These are phyloP conservation scores for Piprites chloris DNA, from an alignment of 2,113 vertebrate genomes.

Conservation along the genomic window DNA sequence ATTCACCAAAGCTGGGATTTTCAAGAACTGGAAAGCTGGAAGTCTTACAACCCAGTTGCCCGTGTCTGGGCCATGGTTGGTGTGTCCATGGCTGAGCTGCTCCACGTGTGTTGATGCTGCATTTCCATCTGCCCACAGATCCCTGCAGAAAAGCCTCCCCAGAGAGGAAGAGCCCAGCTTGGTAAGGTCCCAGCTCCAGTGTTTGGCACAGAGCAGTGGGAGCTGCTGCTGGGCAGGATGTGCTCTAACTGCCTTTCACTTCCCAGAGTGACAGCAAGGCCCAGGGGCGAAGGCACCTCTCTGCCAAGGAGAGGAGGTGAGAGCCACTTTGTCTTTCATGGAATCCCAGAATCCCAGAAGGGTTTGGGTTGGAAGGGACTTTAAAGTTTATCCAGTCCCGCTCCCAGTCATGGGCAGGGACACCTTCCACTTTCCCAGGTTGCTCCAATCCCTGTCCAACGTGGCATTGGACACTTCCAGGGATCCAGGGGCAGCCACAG, in stretches of 20 bases:
- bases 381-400: background rate
- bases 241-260: background rate
- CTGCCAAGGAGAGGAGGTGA: conserved; percentile 94
- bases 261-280: conserved; percentile 76
- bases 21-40: background rate
- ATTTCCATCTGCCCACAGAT: conserved; percentile 46
- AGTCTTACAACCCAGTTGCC: accelerated
- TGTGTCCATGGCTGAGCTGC: background rate
- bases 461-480: background rate
- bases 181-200: conserved; percentile 66
- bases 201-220: background rate
- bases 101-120: accelerated
- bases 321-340: background rate
- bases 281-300: conserved; percentile 85
- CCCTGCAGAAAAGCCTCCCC: conserved; percentile 62
- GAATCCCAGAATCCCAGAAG: background rate
- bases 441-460: background rate
- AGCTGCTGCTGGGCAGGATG: background rate
- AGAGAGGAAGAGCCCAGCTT: conserved; percentile 70
- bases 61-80: accelerated
- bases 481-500: background rate
- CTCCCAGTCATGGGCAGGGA: background rate
- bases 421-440: accelerated
- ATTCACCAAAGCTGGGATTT: background rate
- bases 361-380: background rate